Evolutionary conservation across 1,140 invertebrate genomes (phyloP).

Genomic region (Aleiodes sp.): DNA sequence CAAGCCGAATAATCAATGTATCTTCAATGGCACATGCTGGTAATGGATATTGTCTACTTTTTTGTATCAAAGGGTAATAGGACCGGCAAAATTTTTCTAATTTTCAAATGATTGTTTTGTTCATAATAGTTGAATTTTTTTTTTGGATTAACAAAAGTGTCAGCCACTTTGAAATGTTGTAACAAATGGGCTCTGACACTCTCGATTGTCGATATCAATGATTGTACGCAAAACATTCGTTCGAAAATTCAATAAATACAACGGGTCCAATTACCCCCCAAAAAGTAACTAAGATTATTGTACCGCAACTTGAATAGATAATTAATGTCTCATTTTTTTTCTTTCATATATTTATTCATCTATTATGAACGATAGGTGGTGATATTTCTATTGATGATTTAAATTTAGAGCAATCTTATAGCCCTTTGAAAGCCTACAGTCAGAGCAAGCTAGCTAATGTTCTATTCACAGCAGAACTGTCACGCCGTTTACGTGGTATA

Average conservation of each 20-base stretch:
- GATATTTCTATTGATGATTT: conserved; percentile 76
- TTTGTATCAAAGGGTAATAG: background rate
- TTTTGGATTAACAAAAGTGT: background rate
- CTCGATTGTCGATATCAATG: too few relatives aligned
- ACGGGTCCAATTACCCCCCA: background rate
- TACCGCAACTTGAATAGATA: background rate
- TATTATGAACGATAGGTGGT: conserved; percentile 65
- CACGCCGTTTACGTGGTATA: conserved; percentile 68
- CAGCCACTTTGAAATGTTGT: too few relatives aligned
- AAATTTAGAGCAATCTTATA: conserved; percentile 73
- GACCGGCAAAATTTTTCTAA: too few relatives aligned
- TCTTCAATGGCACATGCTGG: conserved; percentile 73
- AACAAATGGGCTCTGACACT: too few relatives aligned
- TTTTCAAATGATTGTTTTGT: too few relatives aligned
- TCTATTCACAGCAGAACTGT: conserved; percentile 75
- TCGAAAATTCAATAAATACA: too few relatives aligned
- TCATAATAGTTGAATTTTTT: background rate
- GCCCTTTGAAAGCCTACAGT: conserved; percentile 69
- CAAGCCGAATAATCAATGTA: conserved; percentile 75
- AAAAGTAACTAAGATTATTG: too few relatives aligned
- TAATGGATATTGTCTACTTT: too few relatives aligned
- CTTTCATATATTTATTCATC: background rate
- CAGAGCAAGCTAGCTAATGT: conserved; percentile 83
- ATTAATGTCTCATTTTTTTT: conserved; percentile 6
- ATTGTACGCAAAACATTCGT: too few relatives aligned